These are phyloP conservation scores for Psilopsiagon aurifrons DNA, from an alignment of 2,113 vertebrate species.

Conservation along the genomic window DNA sequence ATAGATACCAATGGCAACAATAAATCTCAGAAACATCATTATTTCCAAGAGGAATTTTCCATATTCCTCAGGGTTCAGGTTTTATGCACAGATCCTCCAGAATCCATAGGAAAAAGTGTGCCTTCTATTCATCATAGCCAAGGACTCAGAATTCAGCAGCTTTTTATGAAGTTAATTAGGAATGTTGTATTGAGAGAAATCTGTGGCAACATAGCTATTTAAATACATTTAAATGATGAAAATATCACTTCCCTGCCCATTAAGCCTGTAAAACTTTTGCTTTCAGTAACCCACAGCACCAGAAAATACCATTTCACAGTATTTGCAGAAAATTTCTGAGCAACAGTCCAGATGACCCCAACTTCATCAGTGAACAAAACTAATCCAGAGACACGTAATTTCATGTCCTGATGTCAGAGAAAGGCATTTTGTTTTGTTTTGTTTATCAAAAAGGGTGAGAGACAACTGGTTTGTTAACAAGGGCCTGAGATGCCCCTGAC, in stretches of 20 bases:
- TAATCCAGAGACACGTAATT: neutral
- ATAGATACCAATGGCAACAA: neutral
- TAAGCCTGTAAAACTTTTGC: neutral
- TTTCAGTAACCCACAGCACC: neutral
- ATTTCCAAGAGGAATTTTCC: neutral
- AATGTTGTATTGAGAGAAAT: neutral
- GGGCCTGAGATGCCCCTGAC: neutral
- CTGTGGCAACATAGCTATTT: neutral
- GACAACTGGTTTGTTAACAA: neutral
- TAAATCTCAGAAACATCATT: neutral
- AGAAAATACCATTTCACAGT: neutral
- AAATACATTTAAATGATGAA: neutral
- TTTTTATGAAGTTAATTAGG: neutral
- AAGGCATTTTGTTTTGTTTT: neutral
- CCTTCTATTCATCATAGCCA: neutral
- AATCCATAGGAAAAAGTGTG: rapidly evolving
- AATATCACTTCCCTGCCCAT: neutral
- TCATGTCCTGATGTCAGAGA: neutral
- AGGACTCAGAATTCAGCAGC: neutral
- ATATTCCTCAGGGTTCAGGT: neutral
- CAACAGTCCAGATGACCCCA: neutral
- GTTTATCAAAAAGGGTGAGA: neutral
- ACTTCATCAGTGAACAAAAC: neutral
- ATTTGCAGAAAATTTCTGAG: neutral
- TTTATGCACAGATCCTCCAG: neutral